phyloP scores from a whole-genome alignment of 2,113 vertebrate species.

The Larimichthys polyactis region DNA sequence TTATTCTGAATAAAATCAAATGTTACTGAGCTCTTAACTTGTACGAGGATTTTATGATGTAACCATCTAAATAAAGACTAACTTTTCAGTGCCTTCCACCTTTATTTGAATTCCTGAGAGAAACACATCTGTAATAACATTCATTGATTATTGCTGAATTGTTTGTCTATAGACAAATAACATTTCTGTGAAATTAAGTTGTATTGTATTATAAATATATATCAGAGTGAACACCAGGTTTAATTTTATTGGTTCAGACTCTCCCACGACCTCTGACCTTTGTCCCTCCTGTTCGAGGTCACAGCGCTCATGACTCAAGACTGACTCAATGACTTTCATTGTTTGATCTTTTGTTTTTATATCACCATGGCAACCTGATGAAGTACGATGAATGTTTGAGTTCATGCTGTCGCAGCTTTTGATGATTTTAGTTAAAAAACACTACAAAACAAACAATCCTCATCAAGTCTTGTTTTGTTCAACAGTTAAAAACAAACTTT shows the following conservation, averaged over 20 bases:
- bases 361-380: not conserved
- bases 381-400: not conserved
- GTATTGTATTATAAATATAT: too few species aligned
- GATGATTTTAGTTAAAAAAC: not conserved
- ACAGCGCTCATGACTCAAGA: not conserved
- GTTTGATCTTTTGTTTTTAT: not conserved
- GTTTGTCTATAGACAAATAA: too few species aligned
- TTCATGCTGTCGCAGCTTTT: not conserved
- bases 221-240: not conserved
- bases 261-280: not conserved
- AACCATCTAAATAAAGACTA: too few species aligned
- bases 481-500: too few species aligned
- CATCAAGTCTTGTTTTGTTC: too few species aligned
- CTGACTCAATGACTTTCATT: too few species aligned
- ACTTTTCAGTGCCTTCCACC: too few species aligned
- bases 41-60: too few species aligned
- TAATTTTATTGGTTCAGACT: not conserved
- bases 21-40: not conserved
- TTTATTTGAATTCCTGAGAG: too few species aligned
- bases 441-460: not conserved
- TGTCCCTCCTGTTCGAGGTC: not conserved
- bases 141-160: too few species aligned
- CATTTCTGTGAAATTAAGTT: not conserved
- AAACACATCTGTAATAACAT: too few species aligned
- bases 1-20: not conserved